Evolutionary conservation across 2,888 invertebrate species (phyloP).

Genomic region (Anthrax anthrax): DNA sequence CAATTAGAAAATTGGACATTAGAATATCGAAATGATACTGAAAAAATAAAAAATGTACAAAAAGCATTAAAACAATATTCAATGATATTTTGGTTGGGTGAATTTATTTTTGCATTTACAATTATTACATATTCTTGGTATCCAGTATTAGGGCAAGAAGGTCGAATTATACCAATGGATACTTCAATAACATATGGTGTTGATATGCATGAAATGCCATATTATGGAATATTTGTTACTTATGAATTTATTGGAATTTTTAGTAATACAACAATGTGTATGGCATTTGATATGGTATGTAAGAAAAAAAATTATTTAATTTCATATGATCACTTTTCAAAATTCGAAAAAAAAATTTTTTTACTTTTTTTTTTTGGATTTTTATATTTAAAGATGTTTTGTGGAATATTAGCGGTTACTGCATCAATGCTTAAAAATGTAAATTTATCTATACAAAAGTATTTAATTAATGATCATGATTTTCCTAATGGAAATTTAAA

Average conservation of each 20-base stretch:
- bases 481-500: not conserved
- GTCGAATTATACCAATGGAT: conserved; percentile 1
- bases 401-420: conserved; percentile 1
- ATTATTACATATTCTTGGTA: not conserved
- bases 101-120: not conserved
- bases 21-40: not conserved
- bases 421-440: not conserved
- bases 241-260: not conserved
- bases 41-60: not conserved
- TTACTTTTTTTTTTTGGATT: too few species aligned
- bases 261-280: not conserved
- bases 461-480: not conserved
- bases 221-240: not conserved
- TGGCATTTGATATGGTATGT: conserved; percentile 3
- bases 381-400: not conserved
- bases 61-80: not conserved
- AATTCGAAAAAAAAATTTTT: too few species aligned
- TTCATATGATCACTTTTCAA: too few species aligned
- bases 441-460: not conserved
- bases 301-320: too few species aligned
- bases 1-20: not conserved
- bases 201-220: not conserved
- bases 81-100: not conserved
- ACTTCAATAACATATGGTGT: not conserved
- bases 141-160: conserved; percentile 1